Conservation (phyloP, 2,888 invertebrate species). For the Sphaerophoria rueppellii region DNA sequence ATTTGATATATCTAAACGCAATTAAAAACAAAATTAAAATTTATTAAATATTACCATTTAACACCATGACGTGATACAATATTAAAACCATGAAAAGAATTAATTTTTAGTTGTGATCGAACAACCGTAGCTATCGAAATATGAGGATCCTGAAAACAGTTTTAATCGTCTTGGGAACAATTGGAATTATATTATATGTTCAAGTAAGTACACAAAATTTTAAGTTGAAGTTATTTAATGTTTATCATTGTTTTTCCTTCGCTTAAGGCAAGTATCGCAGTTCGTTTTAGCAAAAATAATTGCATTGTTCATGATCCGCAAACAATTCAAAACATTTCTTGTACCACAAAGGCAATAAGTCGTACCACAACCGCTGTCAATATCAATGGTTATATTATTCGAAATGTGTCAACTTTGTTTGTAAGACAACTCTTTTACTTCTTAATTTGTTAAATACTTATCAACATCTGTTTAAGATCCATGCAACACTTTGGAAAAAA, state of each 20-base stretch:
- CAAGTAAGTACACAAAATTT: neutral
- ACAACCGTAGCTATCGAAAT: too few species aligned
- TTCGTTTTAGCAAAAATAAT: neutral
- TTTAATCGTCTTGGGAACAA: too few species aligned
- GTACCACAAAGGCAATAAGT: conserved; percentile 20
- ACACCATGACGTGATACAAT: too few species aligned
- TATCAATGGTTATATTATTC: conserved; percentile 18
- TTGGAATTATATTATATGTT: too few species aligned
- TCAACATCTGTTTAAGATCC: conserved; percentile 5
- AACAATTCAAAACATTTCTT: conserved; percentile 15
- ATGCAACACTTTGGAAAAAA: conserved; percentile 29
- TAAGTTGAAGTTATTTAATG: neutral
- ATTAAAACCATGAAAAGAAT: too few species aligned
- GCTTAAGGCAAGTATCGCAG: neutral
- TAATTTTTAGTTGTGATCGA: too few species aligned
- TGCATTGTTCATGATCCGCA: conserved; percentile 25
- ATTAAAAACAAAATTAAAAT: too few species aligned
- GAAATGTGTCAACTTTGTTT: neutral
- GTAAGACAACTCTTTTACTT: conserved; percentile 1
- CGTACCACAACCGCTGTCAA: conserved; percentile 34
- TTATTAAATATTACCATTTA: too few species aligned
- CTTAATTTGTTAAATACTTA: neutral
- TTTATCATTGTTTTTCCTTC: neutral
- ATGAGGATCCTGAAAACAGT: too few species aligned
- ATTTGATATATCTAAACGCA: too few species aligned